These are phyloP conservation scores for Rhamnusium bicolor DNA, from an alignment of 2,888 invertebrate species.

Conservation along the genomic window DNA sequence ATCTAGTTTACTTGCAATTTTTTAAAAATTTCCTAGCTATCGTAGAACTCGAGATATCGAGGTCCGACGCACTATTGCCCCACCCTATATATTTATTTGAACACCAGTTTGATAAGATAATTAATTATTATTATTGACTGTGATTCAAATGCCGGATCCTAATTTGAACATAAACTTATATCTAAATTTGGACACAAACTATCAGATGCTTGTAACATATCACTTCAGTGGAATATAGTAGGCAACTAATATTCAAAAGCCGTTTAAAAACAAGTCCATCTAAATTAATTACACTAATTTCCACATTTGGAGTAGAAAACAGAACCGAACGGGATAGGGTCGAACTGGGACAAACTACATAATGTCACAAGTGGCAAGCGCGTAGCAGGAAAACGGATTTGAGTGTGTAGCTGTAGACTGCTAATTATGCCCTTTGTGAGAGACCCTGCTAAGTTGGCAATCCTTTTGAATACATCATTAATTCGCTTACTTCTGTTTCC, in stretches of 20 bases:
- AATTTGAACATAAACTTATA: too few species aligned
- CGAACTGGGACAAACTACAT: background rate
- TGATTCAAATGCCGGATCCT: too few species aligned
- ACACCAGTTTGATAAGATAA: too few species aligned
- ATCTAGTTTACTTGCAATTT: too few species aligned
- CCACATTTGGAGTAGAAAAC: background rate
- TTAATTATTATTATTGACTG: too few species aligned
- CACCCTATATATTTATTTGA: too few species aligned
- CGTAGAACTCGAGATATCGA: too few species aligned
- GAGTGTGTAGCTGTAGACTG: conserved; percentile 7
- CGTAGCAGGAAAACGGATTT: conserved; percentile 15
- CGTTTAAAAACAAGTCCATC: background rate
- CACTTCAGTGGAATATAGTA: background rate
- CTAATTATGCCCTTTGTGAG: conserved; percentile 38
- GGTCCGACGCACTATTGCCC: too few species aligned
- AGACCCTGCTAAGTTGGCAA: conserved; percentile 29
- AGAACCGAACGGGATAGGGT: background rate
- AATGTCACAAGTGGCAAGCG: conserved; percentile 4
- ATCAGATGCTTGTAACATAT: background rate
- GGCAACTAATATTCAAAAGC: background rate
- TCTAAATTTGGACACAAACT: background rate
- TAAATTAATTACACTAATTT: background rate
- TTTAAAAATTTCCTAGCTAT: too few species aligned
- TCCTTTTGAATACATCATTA: conserved; percentile 45
- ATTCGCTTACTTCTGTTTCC: conserved; percentile 44